phyloP scores from a whole-genome alignment of 2,113 vertebrate genomes.

The Anseranas semipalmata region DNA sequence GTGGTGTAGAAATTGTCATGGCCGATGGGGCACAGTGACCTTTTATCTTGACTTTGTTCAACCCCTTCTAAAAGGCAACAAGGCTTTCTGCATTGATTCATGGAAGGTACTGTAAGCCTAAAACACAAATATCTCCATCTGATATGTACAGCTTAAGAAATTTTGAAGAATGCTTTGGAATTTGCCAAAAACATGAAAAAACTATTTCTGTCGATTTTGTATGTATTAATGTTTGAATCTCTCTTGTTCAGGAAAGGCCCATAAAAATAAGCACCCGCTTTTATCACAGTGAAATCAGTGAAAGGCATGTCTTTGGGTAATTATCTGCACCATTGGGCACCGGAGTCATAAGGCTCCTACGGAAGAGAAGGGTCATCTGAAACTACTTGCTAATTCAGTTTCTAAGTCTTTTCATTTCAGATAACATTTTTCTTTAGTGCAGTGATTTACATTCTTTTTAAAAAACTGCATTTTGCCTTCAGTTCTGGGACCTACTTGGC shows the following conservation, averaged over 20 bases:
- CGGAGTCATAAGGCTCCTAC: background rate
- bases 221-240: background rate
- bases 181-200: background rate
- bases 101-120: background rate
- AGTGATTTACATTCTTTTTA: background rate
- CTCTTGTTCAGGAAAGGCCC: background rate
- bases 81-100: background rate
- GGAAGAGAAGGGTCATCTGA: background rate
- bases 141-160: background rate
- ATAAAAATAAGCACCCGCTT: background rate
- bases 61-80: background rate
- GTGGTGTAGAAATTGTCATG: constrained; percentile 25
- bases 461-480: background rate
- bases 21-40: constrained; percentile 31
- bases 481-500: background rate
- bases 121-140: background rate
- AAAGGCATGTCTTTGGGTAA: background rate
- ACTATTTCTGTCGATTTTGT: background rate
- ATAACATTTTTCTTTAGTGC: background rate
- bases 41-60: constrained; percentile 23
- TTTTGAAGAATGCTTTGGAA: background rate
- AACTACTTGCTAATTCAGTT: background rate
- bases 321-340: background rate
- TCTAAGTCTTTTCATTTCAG: background rate
- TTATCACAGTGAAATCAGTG: background rate